phyloP scores from a whole-genome alignment of 2,888 invertebrate genomes.

The Melieria omissa region DNA sequence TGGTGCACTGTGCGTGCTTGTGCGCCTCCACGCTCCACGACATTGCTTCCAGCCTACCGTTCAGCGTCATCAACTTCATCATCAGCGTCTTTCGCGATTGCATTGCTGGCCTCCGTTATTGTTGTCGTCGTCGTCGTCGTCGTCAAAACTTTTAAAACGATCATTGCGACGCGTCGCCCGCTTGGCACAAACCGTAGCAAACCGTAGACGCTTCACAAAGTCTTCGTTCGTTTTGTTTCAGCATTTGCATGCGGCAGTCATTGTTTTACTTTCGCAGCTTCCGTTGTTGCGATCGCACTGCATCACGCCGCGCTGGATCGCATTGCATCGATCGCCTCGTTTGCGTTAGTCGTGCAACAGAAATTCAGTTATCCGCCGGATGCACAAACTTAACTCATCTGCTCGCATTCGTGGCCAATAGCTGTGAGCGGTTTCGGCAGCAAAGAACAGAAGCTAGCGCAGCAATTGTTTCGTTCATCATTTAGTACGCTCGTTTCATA shows the following conservation, averaged over 20 bases:
- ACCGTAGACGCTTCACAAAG: constrained; percentile 20
- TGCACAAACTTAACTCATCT: neutral
- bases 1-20: no score
- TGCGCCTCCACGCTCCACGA: neutral
- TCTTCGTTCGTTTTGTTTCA: neutral
- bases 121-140: neutral
- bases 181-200: neutral
- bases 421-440: no score
- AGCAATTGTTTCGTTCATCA: no score
- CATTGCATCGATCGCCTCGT: constrained; percentile 9
- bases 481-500: no score
- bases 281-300: constrained; percentile 47
- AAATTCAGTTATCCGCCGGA: neutral
- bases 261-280: constrained; percentile 46
- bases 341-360: neutral
- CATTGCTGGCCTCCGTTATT: neutral
- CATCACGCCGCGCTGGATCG: neutral
- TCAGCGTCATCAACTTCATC: neutral
- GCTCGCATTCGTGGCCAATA: no score
- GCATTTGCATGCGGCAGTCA: constrained; percentile 9
- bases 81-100: neutral
- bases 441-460: no score
- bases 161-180: no score
- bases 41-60: neutral
- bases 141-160: constrained; percentile 8